Evolutionary conservation across 2,888 invertebrate genomes (phyloP), one percentile per base, ranked within the genome.

Genomic region (Melinaea menophilus): DNA sequence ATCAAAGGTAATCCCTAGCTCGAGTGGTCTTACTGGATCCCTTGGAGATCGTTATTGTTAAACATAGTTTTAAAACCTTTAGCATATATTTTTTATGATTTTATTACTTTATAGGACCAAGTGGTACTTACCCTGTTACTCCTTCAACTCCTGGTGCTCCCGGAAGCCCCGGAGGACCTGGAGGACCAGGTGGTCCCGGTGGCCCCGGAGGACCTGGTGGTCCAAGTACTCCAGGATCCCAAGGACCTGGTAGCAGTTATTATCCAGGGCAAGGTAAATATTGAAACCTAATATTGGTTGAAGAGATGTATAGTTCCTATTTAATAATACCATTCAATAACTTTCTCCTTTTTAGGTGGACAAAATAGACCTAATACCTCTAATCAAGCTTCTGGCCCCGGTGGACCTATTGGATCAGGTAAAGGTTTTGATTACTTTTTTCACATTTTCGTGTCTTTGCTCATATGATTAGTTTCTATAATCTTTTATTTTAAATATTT

Each of bases 181-280:
- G 48, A 2, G 2, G 74, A 0, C 62, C 67, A 34, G 61, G 61
- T 60, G 33, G 55, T 9, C 61, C 65, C 5, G 58, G 61, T 12
- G 34, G 12, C 2, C 64, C 64, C 0, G 64, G 64, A 0, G 11
- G 33, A 0, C 66, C 71, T 11, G 75, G 73, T 13, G 65, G 64
- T 2, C 71, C 61, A 3, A 31, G 48, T 0, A 58, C 64, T 1
- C 54, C 60, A 7, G 63, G 66, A 2, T 9, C 64, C 2, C 60
- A 75, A 84, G 2, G 67, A n/a, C 48, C 78, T 12, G 55, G 59
- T 35, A 51, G 41, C 0, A 68, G 66, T 5, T 66, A 68, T 9
- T 56, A 69, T 68, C 69, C 69, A 11, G 59, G 65, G 12, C 56
- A 76, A 13, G 75, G 75, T 7, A 60, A 13, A 11, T 9, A 9